Conservation (phyloP, 2,797 vertebrate genomes). For the Epinephelus malabaricus region DNA sequence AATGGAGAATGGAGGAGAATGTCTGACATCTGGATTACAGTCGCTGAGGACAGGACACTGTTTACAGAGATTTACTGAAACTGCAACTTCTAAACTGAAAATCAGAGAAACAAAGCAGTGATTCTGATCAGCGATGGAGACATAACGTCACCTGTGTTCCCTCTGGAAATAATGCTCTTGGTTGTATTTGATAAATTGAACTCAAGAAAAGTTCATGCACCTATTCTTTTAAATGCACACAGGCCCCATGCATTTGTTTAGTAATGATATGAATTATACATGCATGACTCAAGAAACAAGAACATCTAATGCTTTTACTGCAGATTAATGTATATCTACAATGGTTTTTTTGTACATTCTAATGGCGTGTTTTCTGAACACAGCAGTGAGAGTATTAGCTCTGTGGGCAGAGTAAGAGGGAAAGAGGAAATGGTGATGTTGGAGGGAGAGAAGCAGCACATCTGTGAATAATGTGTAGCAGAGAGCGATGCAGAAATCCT, state of each 20-base stretch:
- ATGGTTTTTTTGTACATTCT: background rate
- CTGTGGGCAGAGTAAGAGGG: conserved; percentile 43
- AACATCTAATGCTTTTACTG: background rate
- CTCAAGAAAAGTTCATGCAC: background rate
- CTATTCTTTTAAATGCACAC: background rate
- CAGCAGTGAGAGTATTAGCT: conserved; percentile 45
- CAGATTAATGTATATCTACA: background rate
- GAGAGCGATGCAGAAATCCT: conserved; percentile 82
- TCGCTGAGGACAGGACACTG: background rate
- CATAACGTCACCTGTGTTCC: background rate
- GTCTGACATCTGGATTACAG: background rate
- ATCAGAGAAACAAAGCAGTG: background rate
- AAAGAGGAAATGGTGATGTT: conserved; percentile 61
- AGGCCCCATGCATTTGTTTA: background rate
- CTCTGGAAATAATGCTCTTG: background rate
- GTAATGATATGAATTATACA: background rate
- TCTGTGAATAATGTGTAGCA: conserved; percentile 89
- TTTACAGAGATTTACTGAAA: background rate
- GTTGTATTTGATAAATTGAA: background rate
- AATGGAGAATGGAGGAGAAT: too few species aligned
- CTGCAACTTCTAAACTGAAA: background rate
- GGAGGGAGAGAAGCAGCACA: conserved; percentile 78
- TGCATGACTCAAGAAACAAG: background rate
- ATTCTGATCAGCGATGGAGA: background rate
- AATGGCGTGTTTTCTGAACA: background rate